A percentile compares a stretch with the other conserved stretches of the same genome.
These are phyloP conservation scores for Numenius phaeopus DNA, from an alignment of 2,797 vertebrate species.

Conservation along the genomic window DNA sequence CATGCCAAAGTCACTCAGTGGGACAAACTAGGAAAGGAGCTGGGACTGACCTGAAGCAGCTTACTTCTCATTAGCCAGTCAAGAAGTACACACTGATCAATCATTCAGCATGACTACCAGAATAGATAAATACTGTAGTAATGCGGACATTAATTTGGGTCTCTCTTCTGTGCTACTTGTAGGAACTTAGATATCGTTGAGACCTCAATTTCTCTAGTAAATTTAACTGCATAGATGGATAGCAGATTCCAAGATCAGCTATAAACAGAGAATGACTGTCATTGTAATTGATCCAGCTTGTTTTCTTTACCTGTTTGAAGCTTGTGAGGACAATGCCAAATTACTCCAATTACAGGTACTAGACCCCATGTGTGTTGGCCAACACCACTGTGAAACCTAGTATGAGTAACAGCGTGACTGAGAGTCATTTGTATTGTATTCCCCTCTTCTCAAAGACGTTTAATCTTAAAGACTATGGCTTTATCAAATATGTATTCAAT, in stretches of 20 bases:
- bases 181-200: background rate
- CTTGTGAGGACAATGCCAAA: background rate
- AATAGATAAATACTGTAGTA: background rate
- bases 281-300: background rate
- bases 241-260: background rate
- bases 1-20: background rate
- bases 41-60: background rate
- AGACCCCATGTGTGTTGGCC: rapidly evolving
- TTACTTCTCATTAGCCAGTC: background rate
- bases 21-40: background rate
- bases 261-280: background rate
- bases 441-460: background rate
- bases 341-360: background rate
- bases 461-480: background rate
- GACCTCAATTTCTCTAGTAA: background rate
- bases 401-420: background rate
- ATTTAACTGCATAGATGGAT: background rate
- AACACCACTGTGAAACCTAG: background rate
- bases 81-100: background rate
- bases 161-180: background rate
- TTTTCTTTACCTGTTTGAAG: background rate
- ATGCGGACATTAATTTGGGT: background rate
- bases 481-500: background rate
- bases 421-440: background rate
- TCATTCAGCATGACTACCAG: background rate